Base-by-base conservation (phyloP, 2,113 vertebrate species). In the Peromyscus leucopus region DNA sequence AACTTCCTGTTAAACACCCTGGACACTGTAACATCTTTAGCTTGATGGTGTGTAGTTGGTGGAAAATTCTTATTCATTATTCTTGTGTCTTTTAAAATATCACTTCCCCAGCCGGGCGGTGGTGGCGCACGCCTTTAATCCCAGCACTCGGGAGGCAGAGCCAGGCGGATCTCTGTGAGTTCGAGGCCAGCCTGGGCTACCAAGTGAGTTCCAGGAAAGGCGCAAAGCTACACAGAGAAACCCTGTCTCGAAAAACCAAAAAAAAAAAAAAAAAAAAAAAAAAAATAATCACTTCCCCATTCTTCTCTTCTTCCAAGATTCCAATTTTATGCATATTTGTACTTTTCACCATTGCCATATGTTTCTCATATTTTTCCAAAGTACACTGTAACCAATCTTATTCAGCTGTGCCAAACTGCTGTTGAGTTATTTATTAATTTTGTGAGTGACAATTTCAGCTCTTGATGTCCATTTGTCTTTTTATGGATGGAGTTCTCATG, bases 21-120 rank as follows among this genome's bases (percentile, higher is more conserved):
- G 48, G 19, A 21, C 9, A 75, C 79, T 87, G 63, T 76, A 33
- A 39, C 36, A 48, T 95, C 59, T 92, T 33, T 82, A 82, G 42
- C 51, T 89, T 79, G 16, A 72, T 51, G 42, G 61, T 19, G 74
- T 86, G 36, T 46, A 69, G 65, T 42, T 57, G 36, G 48, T 51
- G 26, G 21, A 76, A 95, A 63, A n/a, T 78, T 78, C 42, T 82
- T 69, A 74, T 17, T 67, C 21, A 69, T 86, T 75, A 24, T 75
- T 95, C 86, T 78, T 89, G 36, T 80, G 55, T 86, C 59, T 95
- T 39, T 94, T 86, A 69, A 92, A 55, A 51, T n/a, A 90, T 15
- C 19, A 69, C 22, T 91, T 72, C 16, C 42, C 84, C 57, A 17
- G n/a, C n/a, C n/a, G n/a, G n/a, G n/a, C n/a, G n/a, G n/a, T n/a